Percentiles rank a stretch among this genome's conserved stretches.
Evolutionary conservation across 2,797 vertebrate genomes (phyloP).

Genomic region (Pipistrellus nathusii): DNA sequence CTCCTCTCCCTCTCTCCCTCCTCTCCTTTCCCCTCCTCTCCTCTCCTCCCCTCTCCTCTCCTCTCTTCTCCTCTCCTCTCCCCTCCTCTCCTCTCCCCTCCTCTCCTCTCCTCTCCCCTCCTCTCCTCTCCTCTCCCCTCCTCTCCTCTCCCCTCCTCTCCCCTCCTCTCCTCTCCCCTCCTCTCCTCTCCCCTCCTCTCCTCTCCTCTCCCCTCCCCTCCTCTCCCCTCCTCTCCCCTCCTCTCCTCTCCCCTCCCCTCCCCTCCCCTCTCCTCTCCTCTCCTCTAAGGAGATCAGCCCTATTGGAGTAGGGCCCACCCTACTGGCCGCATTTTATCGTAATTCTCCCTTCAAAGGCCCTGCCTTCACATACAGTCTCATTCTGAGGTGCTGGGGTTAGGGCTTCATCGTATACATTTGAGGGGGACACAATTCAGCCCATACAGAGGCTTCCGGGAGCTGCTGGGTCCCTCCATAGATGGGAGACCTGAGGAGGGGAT

Average conservation of each 20-base stretch:
- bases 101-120: too few species aligned
- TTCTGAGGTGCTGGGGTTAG: not conserved
- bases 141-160: not conserved
- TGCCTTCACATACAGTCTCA: not conserved
- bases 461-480: fast-evolving
- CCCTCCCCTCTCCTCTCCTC: too few species aligned
- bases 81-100: too few species aligned
- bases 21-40: not conserved
- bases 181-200: too few species aligned
- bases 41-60: not conserved
- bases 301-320: not conserved
- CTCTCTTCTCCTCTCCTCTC: too few species aligned
- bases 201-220: too few species aligned
- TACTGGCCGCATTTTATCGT: not conserved
- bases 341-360: not conserved
- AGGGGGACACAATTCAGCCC: not conserved
- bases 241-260: not conserved
- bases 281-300: not conserved
- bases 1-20: not conserved
- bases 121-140: too few species aligned
- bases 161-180: too few species aligned
- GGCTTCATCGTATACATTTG: not conserved
- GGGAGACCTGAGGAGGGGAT: too few species aligned
- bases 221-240: too few species aligned
- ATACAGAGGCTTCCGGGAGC: not conserved